Percentiles rank a stretch among this genome's conserved stretches.
These are phyloP conservation scores for Rissa tridactyla DNA, from an alignment of 2,113 vertebrate genomes.

Conservation along the genomic window DNA sequence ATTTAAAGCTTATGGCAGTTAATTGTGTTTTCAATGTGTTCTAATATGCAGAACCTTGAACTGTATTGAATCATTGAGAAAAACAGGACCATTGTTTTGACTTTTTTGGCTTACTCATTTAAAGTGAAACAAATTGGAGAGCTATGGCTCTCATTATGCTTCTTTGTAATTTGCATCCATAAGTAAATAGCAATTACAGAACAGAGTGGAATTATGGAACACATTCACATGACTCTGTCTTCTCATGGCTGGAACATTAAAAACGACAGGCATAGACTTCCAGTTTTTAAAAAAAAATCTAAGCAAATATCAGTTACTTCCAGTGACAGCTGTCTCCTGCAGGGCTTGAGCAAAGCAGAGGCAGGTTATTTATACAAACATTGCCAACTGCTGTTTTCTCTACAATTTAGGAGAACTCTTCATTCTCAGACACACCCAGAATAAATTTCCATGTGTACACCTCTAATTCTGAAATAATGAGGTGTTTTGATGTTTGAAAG, in stretches of 20 bases:
- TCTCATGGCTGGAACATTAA: neutral
- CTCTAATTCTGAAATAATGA: neutral
- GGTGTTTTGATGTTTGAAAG: neutral
- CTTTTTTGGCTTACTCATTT: neutral
- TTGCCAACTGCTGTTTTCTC: neutral
- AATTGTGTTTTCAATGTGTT: neutral
- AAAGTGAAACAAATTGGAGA: constrained; percentile 15
- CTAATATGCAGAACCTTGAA: neutral
- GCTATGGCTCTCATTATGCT: neutral
- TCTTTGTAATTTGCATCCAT: constrained; percentile 5
- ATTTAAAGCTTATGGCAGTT: neutral
- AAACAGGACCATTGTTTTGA: neutral
- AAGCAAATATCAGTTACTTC: neutral
- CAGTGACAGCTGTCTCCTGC: neutral
- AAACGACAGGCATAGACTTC: neutral
- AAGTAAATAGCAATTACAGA: neutral
- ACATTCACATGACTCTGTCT: neutral
- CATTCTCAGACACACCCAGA: neutral
- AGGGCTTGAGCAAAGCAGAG: neutral
- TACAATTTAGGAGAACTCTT: neutral
- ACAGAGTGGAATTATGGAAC: neutral
- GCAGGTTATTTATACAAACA: neutral
- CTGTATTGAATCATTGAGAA: neutral
- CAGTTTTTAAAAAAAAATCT: neutral
- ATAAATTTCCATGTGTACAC: neutral